These are phyloP conservation scores for Psittacula cyanocephala DNA, from an alignment of 2,113 vertebrate species.

Conservation along the genomic window DNA sequence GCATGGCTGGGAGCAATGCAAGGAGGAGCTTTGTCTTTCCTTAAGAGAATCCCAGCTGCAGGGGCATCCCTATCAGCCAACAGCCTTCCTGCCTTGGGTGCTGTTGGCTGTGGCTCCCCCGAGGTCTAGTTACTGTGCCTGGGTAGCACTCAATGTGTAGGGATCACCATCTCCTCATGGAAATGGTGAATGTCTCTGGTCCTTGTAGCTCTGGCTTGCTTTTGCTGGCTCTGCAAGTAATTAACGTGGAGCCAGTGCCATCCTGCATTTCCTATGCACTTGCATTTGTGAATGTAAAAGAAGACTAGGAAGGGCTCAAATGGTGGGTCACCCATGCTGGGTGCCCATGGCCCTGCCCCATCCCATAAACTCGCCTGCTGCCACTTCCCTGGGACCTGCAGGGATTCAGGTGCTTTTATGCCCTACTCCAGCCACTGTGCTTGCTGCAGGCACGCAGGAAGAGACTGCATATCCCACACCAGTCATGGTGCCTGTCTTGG, in stretches of 20 bases:
- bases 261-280: accelerated
- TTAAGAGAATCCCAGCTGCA: not conserved
- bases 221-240: accelerated
- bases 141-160: accelerated
- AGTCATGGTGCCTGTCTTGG: not conserved
- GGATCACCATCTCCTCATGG: not conserved
- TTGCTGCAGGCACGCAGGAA: not conserved
- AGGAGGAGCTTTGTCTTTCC: not conserved
- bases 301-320: not conserved
- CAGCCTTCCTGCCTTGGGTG: accelerated
- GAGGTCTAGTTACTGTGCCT: not conserved
- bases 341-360: not conserved
- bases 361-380: not conserved
- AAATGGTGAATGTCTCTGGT: accelerated
- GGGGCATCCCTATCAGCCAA: not conserved
- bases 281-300: accelerated
- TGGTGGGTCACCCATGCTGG: not conserved
- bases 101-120: not conserved
- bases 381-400: not conserved
- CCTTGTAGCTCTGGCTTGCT: not conserved
- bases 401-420: accelerated
- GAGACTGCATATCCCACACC: not conserved
- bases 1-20: accelerated
- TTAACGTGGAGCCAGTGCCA: not conserved
- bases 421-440: not conserved